These are phyloP conservation scores for Aspidapion aeneum DNA, from an alignment of 2,888 invertebrate genomes.

Conservation along the genomic window DNA sequence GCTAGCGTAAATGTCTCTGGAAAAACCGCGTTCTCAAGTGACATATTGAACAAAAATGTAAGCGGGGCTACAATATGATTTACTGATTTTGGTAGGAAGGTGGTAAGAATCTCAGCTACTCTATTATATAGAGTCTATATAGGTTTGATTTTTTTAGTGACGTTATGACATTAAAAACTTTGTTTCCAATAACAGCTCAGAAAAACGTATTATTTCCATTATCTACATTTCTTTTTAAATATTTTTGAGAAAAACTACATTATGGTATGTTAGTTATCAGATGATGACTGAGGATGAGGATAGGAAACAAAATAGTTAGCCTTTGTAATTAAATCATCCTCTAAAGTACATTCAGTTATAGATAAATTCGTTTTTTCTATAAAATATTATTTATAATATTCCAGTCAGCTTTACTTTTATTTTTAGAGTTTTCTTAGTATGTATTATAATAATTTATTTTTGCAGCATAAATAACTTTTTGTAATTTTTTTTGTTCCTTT, in stretches of 20 bases:
- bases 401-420: neutral
- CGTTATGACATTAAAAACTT: neutral
- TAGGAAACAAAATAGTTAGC: neutral
- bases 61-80: neutral
- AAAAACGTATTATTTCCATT: slow-evolving; percentile 1
- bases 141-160: no score
- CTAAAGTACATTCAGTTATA: neutral
- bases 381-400: neutral
- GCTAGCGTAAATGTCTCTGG: neutral
- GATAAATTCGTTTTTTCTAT: neutral
- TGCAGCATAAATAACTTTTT: neutral
- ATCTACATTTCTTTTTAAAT: slow-evolving; percentile 4
- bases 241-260: neutral
- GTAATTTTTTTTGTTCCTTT: neutral
- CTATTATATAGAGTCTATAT: no score
- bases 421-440: neutral
- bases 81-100: neutral
- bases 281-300: no score
- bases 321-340: neutral
- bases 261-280: neutral
- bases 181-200: neutral
- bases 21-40: neutral
- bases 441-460: neutral
- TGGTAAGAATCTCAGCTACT: neutral
- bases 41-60: slow-evolving; percentile 1